Conservation (phyloP, 2,797 vertebrate species). For the Acanthornis magna region DNA sequence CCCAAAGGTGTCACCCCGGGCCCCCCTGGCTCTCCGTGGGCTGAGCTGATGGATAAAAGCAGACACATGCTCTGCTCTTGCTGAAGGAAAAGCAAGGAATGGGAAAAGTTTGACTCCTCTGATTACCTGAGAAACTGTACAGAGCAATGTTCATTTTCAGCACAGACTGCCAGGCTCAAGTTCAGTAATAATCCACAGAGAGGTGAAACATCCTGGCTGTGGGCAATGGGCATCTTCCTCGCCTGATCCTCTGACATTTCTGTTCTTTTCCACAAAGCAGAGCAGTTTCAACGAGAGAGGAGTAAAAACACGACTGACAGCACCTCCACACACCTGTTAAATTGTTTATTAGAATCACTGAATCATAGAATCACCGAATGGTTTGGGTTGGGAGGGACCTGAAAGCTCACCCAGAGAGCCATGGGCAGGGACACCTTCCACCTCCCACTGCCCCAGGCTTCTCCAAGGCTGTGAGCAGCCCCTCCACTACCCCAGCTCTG, state of each 20-base stretch:
- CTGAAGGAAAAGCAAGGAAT: neutral
- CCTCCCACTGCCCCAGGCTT: rapidly evolving
- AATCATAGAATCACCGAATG: neutral
- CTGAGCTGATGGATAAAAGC: neutral
- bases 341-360: neutral
- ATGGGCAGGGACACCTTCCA: neutral
- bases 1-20: neutral
- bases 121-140: neutral
- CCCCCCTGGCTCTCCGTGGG: rapidly evolving
- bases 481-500: neutral
- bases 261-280: neutral
- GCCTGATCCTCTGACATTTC: neutral
- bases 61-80: neutral
- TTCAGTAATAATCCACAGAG: neutral
- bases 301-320: neutral
- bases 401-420: too few relatives aligned
- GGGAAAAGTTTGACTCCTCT: neutral
- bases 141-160: neutral
- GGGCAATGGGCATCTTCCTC: rapidly evolving
- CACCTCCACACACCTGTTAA: neutral
- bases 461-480: neutral
- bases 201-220: neutral
- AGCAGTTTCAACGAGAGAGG: neutral
- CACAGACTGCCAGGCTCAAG: neutral
- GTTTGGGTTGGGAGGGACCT: too few relatives aligned